Evolutionary conservation across 2,888 invertebrate species (phyloP), one percentile per base, ranked within the genome.

Genomic region (Agonopterix arenella): DNA sequence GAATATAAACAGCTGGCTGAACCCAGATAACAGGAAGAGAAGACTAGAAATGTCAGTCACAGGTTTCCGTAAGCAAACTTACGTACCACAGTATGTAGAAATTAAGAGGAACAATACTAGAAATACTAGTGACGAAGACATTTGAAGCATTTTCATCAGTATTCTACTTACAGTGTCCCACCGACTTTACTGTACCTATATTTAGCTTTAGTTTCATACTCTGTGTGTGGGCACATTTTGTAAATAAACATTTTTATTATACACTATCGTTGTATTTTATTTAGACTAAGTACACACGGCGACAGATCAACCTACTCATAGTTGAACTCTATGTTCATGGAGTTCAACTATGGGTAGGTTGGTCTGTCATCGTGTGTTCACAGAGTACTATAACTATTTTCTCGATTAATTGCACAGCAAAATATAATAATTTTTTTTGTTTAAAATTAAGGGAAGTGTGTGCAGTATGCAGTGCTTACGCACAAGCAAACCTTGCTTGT

Each of bases 31-130:
- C 47, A 76, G 79, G 54, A 84, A 77, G 53, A 76, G 73, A 45
- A 72, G 68, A 49, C 60, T 85, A 16, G 80, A 81, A 60, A 72
- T 70, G 49, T 70, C 71, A 9, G 66, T 79, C 1, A 71, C 75
- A 47, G 73, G 71, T 10, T 61, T 68, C 49, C 70, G 70, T 36
- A 64, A 66, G 52, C 61, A 70, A 16, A 69, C 69, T 8, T 76
- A 80, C 49, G 73, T 71, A 36, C 78, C 80, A 1, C 70, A 73
- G 62, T 86, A 89, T 55, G 73, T 78, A 1, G 85, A 88, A 69
- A 84, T 88, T 18, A 78, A 71, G 57, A 76, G 88, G 48, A 85
- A 79, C 53, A 70, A 69, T 51, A 73, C 70, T 18, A 59, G 52
- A 50, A 56, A 40, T n/a, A 9, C 40, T 40, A 40, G 40, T 40